These are phyloP conservation scores for Zele albiditarsus DNA, from an alignment of 2,888 invertebrate genomes.

Conservation along the genomic window DNA sequence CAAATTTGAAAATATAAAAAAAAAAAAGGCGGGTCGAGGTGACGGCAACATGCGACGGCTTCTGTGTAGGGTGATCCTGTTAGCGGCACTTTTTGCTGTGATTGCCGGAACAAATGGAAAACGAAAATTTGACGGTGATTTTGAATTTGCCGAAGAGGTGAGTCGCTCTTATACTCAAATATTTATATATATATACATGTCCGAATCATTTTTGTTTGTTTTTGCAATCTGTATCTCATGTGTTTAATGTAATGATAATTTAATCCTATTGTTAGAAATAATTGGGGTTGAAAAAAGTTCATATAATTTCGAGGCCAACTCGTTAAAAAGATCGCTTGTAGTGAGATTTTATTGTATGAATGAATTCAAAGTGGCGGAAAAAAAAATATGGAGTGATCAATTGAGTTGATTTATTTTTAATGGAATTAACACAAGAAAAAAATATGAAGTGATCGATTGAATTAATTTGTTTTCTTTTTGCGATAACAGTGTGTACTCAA, in stretches of 20 bases:
- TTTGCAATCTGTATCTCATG: not conserved
- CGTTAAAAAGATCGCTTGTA: too few relatives aligned
- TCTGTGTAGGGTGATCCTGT: conserved; percentile 69
- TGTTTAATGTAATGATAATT: not conserved
- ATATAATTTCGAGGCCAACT: too few relatives aligned
- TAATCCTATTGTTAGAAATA: too few relatives aligned
- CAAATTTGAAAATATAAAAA: not conserved
- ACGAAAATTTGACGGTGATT: conserved; percentile 85
- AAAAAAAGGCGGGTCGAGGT: not conserved
- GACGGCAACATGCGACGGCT: conserved; percentile 34
- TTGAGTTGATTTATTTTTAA: too few relatives aligned
- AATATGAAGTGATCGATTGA: too few relatives aligned
- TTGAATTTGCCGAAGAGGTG: conserved; percentile 87
- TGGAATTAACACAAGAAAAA: too few relatives aligned
- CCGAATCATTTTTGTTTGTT: not conserved
- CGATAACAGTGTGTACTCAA: too few relatives aligned
- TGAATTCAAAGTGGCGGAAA: not conserved
- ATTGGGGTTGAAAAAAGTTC: too few relatives aligned
- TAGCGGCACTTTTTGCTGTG: conserved; percentile 69
- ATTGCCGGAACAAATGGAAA: conserved; percentile 76
- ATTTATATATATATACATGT: too few relatives aligned
- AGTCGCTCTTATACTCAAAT: conserved; percentile 55
- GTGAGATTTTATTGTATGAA: not conserved
- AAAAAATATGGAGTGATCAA: not conserved
- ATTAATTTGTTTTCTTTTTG: too few relatives aligned